Evolutionary conservation across 2,797 vertebrate genomes (phyloP).

Genomic region (Scolopax bukidnonensis): DNA sequence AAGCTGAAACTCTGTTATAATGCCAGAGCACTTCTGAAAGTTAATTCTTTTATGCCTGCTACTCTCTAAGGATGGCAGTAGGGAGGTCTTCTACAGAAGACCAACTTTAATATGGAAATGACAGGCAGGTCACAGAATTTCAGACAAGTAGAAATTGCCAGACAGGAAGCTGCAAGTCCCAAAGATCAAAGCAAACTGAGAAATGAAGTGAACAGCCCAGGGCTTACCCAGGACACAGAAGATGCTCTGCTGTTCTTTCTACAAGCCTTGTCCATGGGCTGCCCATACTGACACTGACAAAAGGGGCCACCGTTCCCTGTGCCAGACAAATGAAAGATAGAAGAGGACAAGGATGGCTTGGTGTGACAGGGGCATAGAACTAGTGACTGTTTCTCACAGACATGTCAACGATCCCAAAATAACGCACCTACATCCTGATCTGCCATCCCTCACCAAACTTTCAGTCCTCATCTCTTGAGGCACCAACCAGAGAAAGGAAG

Average conservation of each 20-base stretch:
- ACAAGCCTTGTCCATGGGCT: neutral
- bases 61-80: neutral
- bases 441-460: neutral
- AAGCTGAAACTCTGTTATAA: neutral
- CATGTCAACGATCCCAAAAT: neutral
- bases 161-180: neutral
- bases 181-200: neutral
- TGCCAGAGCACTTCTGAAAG: neutral
- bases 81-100: neutral
- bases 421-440: neutral
- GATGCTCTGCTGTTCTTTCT: neutral
- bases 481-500: neutral
- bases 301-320: fast-evolving
- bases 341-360: neutral
- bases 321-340: neutral
- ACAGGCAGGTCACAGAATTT: neutral
- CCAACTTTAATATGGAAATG: neutral
- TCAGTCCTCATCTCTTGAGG: neutral
- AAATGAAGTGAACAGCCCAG: neutral
- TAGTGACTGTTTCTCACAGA: neutral
- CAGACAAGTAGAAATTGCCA: neutral
- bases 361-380: neutral
- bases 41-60: neutral
- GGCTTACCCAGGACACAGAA: neutral
- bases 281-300: neutral